Evolutionary conservation across 2,113 vertebrate species (phyloP), one percentile per base, ranked within the genome.

Genomic region (Oncorhynchus masou): DNA sequence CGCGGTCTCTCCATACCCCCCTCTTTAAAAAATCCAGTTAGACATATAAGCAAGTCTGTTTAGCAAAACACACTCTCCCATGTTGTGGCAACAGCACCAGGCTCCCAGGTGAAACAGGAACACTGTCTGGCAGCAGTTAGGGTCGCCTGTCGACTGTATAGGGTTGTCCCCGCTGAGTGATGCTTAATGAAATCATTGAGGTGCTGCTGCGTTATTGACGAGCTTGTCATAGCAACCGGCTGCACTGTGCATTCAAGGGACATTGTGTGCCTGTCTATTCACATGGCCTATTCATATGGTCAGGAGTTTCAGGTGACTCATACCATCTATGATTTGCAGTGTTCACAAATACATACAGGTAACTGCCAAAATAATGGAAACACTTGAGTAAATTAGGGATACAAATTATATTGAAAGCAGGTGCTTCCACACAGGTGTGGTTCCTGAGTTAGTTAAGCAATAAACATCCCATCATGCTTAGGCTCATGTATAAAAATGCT

Each of bases 41-140:
- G 19, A 59, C 57, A 7, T 8, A 62, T 62, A 62, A 62, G 5
- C 22, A 24, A 13, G n/a, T 25, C 8, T 65, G 9, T 24, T 65
- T 57, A 73, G 19, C 27, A 45, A 34, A 71, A 34, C n/a, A 24
- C 12, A 16, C 19, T 20, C 68, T 65, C 1, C 3, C 29, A 16
- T 77, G 78, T 73, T 71, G 54, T 70, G 78, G 68, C 24, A 70
- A 34, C 60, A 71, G 67, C 22, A 27, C 13, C 65, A 27, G 13
- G 15, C 24, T 13, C 45, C 22, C 45, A 16, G 12, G n/a, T 66
- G n/a, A 25, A 74, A 70, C 24, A 12, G 5, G 15, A 73, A 24
- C 66, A 4, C 0, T 16, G 3, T 74, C 12, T 48, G 72, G 3
- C 2, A 25, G 51, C 16, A 12, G 59, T 65, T 51, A 19, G n/a